phyloP scores from a whole-genome alignment of 2,797 vertebrate genomes.

The Cossypha niveicapilla region DNA sequence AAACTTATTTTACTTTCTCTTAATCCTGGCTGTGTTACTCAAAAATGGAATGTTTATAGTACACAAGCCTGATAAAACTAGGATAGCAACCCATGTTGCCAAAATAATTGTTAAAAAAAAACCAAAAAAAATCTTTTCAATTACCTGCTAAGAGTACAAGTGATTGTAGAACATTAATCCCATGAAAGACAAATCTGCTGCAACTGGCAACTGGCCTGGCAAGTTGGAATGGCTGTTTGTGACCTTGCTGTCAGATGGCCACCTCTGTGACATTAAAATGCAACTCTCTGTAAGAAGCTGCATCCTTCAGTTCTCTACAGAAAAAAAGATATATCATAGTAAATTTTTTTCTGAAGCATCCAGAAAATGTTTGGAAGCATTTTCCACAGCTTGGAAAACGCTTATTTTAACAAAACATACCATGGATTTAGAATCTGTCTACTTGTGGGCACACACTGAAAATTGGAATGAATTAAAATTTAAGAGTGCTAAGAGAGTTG shows the following conservation, averaged over 20 bases:
- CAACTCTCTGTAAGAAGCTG: background rate
- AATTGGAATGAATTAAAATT: background rate
- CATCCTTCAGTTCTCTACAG: background rate
- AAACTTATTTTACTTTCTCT: background rate
- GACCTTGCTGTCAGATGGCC: background rate
- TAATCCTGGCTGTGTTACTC: background rate
- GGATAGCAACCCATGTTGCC: background rate
- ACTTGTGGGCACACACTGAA: background rate
- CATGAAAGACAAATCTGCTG: constrained; percentile 16
- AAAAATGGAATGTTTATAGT: background rate
- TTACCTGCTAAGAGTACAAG: background rate
- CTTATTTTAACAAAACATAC: background rate
- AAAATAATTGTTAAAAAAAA: background rate
- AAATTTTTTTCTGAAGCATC: background rate
- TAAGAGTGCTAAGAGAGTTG: background rate
- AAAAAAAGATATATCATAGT: too few relatives aligned
- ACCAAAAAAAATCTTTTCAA: background rate
- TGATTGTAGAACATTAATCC: background rate
- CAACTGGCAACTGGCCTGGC: background rate
- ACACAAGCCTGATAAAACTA: background rate
- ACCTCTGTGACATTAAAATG: background rate
- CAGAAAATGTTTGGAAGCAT: too few relatives aligned
- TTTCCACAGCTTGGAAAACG: background rate
- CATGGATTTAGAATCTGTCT: background rate
- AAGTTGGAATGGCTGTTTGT: background rate